These are phyloP conservation scores for Tapirus terrestris DNA, from an alignment of 2,113 vertebrate genomes.

Conservation along the genomic window DNA sequence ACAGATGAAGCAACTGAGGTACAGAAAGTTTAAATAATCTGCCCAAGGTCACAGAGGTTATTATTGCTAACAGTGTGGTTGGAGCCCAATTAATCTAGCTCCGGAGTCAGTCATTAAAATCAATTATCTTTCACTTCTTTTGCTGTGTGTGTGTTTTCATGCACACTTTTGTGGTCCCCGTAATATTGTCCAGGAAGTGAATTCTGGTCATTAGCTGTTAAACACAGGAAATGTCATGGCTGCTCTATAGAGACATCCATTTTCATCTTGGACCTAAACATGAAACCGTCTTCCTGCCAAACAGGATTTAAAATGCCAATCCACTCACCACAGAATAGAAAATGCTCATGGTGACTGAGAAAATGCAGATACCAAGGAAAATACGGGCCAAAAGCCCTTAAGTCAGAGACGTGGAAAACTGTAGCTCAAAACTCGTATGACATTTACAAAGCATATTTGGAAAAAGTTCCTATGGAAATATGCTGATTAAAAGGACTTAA, in stretches of 20 bases:
- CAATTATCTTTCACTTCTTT: neutral
- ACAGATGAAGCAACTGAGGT: neutral
- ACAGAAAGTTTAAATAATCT: neutral
- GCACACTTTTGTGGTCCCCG: too few relatives aligned
- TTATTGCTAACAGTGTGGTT: neutral
- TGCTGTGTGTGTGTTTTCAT: neutral
- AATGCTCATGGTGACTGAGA: neutral
- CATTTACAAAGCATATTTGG: neutral
- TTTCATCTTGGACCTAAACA: neutral
- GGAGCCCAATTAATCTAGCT: neutral
- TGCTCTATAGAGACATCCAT: neutral
- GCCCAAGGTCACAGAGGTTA: neutral
- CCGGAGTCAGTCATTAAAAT: neutral
- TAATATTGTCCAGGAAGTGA: neutral
- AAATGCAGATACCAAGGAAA: neutral
- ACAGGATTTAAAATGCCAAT: neutral
- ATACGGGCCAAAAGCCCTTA: neutral
- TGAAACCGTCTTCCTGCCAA: neutral
- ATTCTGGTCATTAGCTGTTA: neutral
- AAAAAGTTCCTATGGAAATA: neutral
- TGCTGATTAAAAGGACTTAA: neutral
- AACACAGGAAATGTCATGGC: neutral
- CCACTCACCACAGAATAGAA: neutral
- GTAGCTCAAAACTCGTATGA: neutral
- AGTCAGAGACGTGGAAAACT: neutral